Evolutionary conservation across 2,113 vertebrate genomes (phyloP), one percentile per base, ranked within the genome.

Genomic region (Dunckerocampus dactyliophorus): DNA sequence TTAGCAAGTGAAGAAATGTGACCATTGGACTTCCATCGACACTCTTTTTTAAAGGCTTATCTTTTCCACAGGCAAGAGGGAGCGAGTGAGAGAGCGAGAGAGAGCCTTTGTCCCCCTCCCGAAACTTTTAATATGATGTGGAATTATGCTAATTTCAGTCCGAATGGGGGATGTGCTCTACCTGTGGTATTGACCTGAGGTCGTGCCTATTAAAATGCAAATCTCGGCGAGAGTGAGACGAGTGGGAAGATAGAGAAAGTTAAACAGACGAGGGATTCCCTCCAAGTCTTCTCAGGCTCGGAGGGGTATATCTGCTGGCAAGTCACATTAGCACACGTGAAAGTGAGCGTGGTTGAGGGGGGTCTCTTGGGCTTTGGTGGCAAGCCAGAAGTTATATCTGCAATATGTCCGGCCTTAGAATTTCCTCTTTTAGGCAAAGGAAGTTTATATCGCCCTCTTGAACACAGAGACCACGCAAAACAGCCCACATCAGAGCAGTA

Each of bases 151-250:
- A 90, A 91, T 91, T 88, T 89, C 48, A 64, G 62, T 58, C 61
- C 67, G 77, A 89, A 82, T 87, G 75, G 84, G 87, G 87, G 78
- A 85, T 87, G 80, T 86, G 84, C 66, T 67, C 80, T 81, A 89
- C 88, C 90, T 88, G 88, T 87, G 89, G 86, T 89, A 84, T 84
- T 89, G 89, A 90, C 88, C 88, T 49, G 75, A 68, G 88, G 86
- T 90, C 89, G 63, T 87, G 83, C 77, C 87, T 79, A 91, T 92
- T 91, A 91, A 91, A 90, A 92, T 92, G 90, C 82, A 92, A 91
- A 91, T 91, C 85, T 79, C 72, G 75, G 73, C 11, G 75, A 78
- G 75, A 88, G 80, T 77, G 65, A 82, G 85, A 42, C n/a, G 37
- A 42, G 77, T 87, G 71, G 87, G 80, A 88, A 80, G 88, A 85